phyloP scores from a whole-genome alignment of 2,888 invertebrate genomes.

The Heliconius charithonia region DNA sequence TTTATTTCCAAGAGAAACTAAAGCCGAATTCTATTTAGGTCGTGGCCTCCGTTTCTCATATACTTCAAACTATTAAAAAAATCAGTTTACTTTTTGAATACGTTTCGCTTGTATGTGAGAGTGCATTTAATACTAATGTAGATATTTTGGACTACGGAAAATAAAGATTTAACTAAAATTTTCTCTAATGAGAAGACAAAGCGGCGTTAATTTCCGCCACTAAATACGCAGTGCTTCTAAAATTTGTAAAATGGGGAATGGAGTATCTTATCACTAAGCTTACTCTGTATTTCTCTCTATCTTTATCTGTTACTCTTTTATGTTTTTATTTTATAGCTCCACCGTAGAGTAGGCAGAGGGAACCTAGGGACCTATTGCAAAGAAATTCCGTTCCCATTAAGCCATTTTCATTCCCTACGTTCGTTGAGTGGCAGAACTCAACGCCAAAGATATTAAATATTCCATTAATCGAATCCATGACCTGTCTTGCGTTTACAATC shows the following conservation, averaged over 20 bases:
- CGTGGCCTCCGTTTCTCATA: constrained; percentile 47
- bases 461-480: background rate
- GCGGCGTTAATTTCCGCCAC: background rate
- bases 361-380: background rate
- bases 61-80: constrained; percentile 26
- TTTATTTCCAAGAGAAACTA: constrained; percentile 71
- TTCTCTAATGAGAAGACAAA: background rate
- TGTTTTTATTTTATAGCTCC: background rate
- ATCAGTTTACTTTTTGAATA: constrained; percentile 2
- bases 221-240: too few species aligned
- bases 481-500: background rate
- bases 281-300: too few species aligned
- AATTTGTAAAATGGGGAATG: too few species aligned
- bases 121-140: background rate
- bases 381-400: too few species aligned
- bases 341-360: background rate
- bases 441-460: background rate
- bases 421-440: too few species aligned
- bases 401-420: too few species aligned
- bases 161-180: background rate
- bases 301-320: background rate
- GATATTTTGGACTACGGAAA: background rate
- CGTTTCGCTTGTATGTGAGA: constrained; percentile 13
- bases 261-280: background rate
- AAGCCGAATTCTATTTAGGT: constrained; percentile 58